These are phyloP conservation scores for Asbolus verrucosus DNA, from an alignment of 1,140 invertebrate species.

Conservation along the genomic window DNA sequence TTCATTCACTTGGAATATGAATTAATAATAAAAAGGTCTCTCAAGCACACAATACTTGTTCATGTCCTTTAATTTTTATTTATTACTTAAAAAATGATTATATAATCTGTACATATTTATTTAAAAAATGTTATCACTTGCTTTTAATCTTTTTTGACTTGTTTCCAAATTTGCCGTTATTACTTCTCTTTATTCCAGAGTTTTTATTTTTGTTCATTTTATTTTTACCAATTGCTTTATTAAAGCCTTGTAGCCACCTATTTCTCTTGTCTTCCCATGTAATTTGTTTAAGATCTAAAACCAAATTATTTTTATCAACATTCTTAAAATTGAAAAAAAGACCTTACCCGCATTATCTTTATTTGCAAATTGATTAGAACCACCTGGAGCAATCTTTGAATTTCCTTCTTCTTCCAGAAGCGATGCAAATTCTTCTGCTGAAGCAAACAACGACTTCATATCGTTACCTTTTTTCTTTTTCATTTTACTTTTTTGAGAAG, in stretches of 20 bases:
- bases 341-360: slow-evolving; percentile 63
- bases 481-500: slow-evolving; percentile 44
- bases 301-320: slow-evolving; percentile 12
- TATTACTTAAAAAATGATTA: too few relatives aligned
- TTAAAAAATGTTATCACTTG: neutral
- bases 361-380: slow-evolving; percentile 60
- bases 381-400: slow-evolving; percentile 58
- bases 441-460: slow-evolving; percentile 60
- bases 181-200: slow-evolving; percentile 41
- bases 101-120: too few relatives aligned
- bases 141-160: slow-evolving; percentile 45
- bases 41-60: too few relatives aligned
- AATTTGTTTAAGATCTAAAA: slow-evolving; percentile 61
- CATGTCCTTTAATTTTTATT: too few relatives aligned
- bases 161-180: slow-evolving; percentile 32
- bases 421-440: slow-evolving; percentile 64
- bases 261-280: slow-evolving; percentile 63
- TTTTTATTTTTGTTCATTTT: slow-evolving; percentile 42
- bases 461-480: slow-evolving; percentile 54
- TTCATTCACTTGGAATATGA: too few relatives aligned
- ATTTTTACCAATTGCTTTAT: slow-evolving; percentile 53
- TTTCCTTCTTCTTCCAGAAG: slow-evolving; percentile 63
- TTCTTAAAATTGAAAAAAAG: slow-evolving; percentile 2
- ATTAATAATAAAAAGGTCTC: too few relatives aligned
- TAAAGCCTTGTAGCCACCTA: slow-evolving; percentile 61